These are phyloP conservation scores for Dryocosmus kuriphilus DNA, from an alignment of 2,888 invertebrate species.

Conservation along the genomic window DNA sequence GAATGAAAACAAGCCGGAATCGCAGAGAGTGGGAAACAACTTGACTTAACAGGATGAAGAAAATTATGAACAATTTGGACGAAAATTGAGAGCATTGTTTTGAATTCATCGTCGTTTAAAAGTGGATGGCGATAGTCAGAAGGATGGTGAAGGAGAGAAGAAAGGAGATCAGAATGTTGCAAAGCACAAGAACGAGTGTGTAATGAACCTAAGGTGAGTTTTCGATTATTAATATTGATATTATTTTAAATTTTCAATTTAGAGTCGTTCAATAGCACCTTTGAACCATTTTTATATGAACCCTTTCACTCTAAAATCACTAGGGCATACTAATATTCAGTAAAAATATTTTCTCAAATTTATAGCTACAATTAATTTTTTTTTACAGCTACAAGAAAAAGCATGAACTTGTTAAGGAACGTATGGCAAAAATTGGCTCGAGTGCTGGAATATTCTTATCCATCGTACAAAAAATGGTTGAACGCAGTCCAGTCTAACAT, in stretches of 20 bases:
- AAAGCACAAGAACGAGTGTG: constrained; percentile 28
- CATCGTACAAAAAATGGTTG: constrained; percentile 69
- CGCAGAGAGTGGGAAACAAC: constrained; percentile 45
- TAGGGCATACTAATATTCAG: too few species aligned
- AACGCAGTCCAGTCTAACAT: constrained; percentile 64
- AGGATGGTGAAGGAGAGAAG: not conserved
- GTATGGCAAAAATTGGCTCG: constrained; percentile 72
- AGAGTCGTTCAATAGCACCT: too few species aligned
- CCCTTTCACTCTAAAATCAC: too few species aligned
- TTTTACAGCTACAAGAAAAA: constrained; percentile 69
- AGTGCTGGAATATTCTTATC: constrained; percentile 71
- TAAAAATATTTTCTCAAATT: too few species aligned
- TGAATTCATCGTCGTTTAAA: constrained; percentile 61
- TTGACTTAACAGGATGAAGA: constrained; percentile 69
- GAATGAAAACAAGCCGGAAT: not conserved
- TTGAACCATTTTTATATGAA: too few species aligned
- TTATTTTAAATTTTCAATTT: too few species aligned
- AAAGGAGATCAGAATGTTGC: not conserved
- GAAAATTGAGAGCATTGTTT: constrained; percentile 70
- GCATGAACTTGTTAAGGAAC: constrained; percentile 67
- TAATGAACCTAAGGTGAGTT: constrained; percentile 30
- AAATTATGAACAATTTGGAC: constrained; percentile 68
- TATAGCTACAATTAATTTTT: not conserved
- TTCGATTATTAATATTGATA: not conserved
- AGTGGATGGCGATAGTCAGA: not conserved